Evolutionary conservation across 2,888 invertebrate genomes (phyloP).

Genomic region (Zelleria hepariella): DNA sequence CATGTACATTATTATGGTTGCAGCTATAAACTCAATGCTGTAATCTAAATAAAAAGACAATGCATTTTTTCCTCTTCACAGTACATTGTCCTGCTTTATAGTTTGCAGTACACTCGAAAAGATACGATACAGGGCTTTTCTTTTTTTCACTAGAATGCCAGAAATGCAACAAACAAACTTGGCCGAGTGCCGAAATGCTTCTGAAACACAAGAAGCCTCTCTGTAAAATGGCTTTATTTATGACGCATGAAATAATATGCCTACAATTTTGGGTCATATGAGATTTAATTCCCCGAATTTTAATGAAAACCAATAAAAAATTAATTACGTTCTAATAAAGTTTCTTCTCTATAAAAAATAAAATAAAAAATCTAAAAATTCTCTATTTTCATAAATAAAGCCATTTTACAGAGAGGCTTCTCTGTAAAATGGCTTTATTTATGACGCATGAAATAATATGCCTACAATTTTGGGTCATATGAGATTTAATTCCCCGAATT

Average conservation of each 20-base stretch:
- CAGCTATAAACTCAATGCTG: background rate
- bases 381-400: constrained; percentile 13
- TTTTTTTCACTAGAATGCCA: constrained; percentile 21
- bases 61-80: background rate
- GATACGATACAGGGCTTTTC: background rate
- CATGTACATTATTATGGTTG: background rate
- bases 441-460: constrained; percentile 18
- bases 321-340: too few relatives aligned
- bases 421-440: constrained; percentile 9
- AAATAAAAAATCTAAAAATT: too few relatives aligned
- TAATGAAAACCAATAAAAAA: too few relatives aligned
- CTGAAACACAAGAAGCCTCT: constrained; percentile 14
- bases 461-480: background rate
- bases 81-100: background rate
- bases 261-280: background rate
- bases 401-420: constrained; percentile 10
- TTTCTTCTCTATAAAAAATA: too few relatives aligned
- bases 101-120: constrained; percentile 1
- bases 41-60: background rate
- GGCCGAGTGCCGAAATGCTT: constrained; percentile 26
- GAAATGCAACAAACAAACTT: constrained; percentile 23
- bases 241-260: constrained; percentile 18
- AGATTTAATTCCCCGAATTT: background rate
- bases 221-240: constrained; percentile 9
- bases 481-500: background rate